Evolutionary conservation across 2,797 vertebrate genomes (phyloP), one percentile per base, ranked within the genome.

Genomic region (Jordanella pulchra): DNA sequence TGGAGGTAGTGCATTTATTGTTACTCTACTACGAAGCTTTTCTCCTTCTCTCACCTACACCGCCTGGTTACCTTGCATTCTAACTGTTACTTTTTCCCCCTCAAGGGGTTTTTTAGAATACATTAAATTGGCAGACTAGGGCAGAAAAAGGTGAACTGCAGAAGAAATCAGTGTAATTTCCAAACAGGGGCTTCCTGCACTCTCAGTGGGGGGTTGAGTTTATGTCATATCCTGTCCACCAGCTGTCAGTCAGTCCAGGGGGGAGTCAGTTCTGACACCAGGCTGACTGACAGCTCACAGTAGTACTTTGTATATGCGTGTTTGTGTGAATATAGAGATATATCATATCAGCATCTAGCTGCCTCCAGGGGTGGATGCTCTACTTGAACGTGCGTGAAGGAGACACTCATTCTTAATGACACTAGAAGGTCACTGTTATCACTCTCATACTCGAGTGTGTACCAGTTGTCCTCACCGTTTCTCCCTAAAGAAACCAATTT

Each of bases 401-500:
- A 85, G 84, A 87, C 53, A 54, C 63, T 89, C 71, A 88, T 88
- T 84, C 58, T 69, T 79, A 83, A 88, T 42, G 86, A 86, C 87
- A 88, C 85, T 71, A 85, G 83, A 92, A 92, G 89, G 91, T 92
- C 91, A 87, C 67, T 60, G 80, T 81, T 78, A 84, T 84, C 80
- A 63, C 68, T 84, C 82, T 83, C 78, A 73, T 84, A 64, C 73
- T 78, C 75, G 67, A 64, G 15, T 13, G 12, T 47, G 60, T 48
- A 58, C 55, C 55, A 60, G 11, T 44, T 6, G 60, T 60, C 65
- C 48, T 68, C 61, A 27, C 61, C 58, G 32, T 65, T 30, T 69
- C n/a, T 50, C 60, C 73, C 67, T 58, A 51, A 56, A 55, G 76
- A 77, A 45, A 76, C 50, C 45, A 25, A 75, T 70, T 72, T 53